Evolutionary conservation across 2,888 invertebrate species (phyloP), one percentile per base, ranked within the genome.

Genomic region (Plebejus anna): DNA sequence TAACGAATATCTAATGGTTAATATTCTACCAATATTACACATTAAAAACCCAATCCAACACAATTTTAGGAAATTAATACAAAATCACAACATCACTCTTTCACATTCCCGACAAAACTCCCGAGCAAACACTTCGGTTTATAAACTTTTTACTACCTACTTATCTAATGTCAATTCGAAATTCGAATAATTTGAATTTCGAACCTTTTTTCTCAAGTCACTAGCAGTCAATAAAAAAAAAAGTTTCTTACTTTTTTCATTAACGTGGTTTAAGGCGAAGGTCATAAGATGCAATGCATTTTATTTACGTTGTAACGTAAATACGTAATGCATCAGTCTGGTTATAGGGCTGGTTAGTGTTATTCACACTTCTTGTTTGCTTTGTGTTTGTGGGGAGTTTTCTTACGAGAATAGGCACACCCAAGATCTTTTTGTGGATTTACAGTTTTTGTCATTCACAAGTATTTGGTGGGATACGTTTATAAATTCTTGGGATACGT

Each of bases 311-410:
- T 66, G 66, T 32, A 28, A 61, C 61, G 16, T 59, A 22, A 28
- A 61, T 16, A 61, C 61, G 66, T 66, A 66, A 66, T 66, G 66
- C 16, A 66, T 66, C 66, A 66, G 66, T 32, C 66, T 66, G 16
- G 13, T 66, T 66, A 66, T 66, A 28, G 28, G 66, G 13, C 66
- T 66, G 66, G 13, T 66, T 66, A 36, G 66, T 16, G 13, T 66
- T 36, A 66, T 66, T 66, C 32, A 66, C 66, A 66, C 66, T 36
- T 66, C 61, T 28, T 66, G 61, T 66, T 66, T 66, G 9, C 13
- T 66, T 66, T 66, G 66, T 66, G 66, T 66, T 66, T 66, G 32
- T 36, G 66, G 16, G 36, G 32, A 66, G 66, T 66, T 66, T 5
- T 32, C 32, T 36, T 66, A 36, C 66, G 66, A 66, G 66, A 66